Base-by-base conservation (phyloP, 2,113 vertebrate genomes). In the Xiphophorus couchianus region DNA sequence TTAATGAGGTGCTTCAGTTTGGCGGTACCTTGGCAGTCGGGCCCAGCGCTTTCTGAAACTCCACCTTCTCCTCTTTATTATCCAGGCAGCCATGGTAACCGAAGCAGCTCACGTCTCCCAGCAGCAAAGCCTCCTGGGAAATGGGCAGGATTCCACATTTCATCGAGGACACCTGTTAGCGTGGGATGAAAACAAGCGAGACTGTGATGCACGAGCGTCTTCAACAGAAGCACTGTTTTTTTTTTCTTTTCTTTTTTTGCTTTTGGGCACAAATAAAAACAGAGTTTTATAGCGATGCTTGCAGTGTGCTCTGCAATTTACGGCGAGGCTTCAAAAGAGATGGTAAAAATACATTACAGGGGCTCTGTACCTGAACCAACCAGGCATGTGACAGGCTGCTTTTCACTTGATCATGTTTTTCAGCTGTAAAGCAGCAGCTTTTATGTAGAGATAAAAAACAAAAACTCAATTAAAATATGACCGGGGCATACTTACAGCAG, bases 101-200 rank as follows among this genome's bases (percentile, higher is more conserved):
- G 54, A 96, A 97, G 91, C 97, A 97, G 79, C 97, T 96, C 58
- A 98, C 88, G 54, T 97, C 96, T 80, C 97, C 97, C 76, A 98
- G 95, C 91, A 98, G 95, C 89, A 98, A 93, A 86, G 97, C 96
- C 91, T 98, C 97, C 79, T 98, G 97, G 90, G 97, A 98, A 90
- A 98, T 97, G 75, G 97, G 97, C 91, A 99, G 95, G 90, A 99
- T 95, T 78, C 97, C 97, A 85, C 96, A 99, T 84, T 97, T 98
- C 97, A 98, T 99, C 78, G 97, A 96, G n/a, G 97, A 99, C 87
- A 99, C 96, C 97, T 99, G 88, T 88, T 84, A 87, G 69, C 73
- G 71, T 62, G 28, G 79, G 75, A 92, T 72, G 81, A 82, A 84
- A 87, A 78, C 83, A 78, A 84, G 58, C n/a, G 17, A 89, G 69